Percentiles rank a stretch among this genome's conserved stretches.
These are phyloP conservation scores for Podabrus alpinus DNA, from an alignment of 2,888 invertebrate genomes.

Conservation along the genomic window DNA sequence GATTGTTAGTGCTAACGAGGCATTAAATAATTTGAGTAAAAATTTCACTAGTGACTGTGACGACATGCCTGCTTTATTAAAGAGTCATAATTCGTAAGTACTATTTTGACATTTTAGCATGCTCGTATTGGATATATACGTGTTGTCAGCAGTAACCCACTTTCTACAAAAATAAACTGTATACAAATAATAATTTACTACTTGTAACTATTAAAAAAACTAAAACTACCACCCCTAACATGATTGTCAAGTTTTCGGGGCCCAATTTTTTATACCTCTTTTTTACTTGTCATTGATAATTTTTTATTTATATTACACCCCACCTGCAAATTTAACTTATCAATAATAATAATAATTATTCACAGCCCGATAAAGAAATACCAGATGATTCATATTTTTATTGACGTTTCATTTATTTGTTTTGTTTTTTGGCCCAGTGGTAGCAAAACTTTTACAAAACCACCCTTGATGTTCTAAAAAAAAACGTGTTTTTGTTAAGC, in stretches of 20 bases:
- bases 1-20: slow-evolving; percentile 55
- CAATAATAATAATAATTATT: not conserved
- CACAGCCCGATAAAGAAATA: not conserved
- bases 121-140: slow-evolving; percentile 3
- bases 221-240: not conserved
- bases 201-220: not conserved
- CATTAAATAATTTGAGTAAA: slow-evolving; percentile 48
- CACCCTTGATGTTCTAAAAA: not conserved
- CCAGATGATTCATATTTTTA: not conserved
- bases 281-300: too few relatives aligned
- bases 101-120: slow-evolving; percentile 1
- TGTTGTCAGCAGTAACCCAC: not conserved
- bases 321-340: not conserved
- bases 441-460: not conserved
- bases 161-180: not conserved
- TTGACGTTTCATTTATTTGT: not conserved
- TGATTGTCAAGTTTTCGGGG: not conserved
- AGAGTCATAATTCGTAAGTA: slow-evolving; percentile 53
- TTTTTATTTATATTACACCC: not conserved
- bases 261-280: not conserved
- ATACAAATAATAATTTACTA: not conserved
- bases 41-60: slow-evolving; percentile 45
- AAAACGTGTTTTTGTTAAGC: not conserved
- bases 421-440: not conserved
- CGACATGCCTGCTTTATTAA: slow-evolving; percentile 55